Percentiles rank a stretch among this genome's conserved stretches.
These are phyloP conservation scores for Ophion ventricosus DNA, from an alignment of 2,888 invertebrate genomes.

Conservation along the genomic window DNA sequence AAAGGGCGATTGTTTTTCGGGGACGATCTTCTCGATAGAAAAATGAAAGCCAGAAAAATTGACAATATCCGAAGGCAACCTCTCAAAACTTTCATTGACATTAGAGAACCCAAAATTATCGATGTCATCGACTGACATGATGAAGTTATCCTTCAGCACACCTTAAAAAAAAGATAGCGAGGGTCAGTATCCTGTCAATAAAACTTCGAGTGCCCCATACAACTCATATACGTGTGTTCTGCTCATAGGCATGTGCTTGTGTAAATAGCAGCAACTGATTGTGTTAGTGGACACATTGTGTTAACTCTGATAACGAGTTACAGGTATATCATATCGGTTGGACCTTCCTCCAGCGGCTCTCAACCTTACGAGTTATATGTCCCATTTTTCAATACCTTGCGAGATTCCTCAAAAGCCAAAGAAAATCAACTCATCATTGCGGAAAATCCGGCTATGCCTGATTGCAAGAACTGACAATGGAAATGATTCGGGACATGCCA, in stretches of 20 bases:
- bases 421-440: not conserved
- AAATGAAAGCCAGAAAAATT: not conserved
- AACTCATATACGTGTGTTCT: not conserved
- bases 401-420: not conserved
- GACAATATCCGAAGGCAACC: not conserved
- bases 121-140: not conserved
- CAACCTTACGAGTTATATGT: slow-evolving; percentile 13
- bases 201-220: slow-evolving; percentile 3
- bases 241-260: not conserved
- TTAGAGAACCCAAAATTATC: not conserved
- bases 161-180: not conserved
- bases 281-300: slow-evolving; percentile 65
- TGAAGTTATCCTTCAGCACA: not conserved
- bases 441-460: not conserved
- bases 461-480: not conserved
- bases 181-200: slow-evolving; percentile 1
- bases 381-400: not conserved
- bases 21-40: no score
- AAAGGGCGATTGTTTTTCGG: not conserved
- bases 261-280: slow-evolving; percentile 29
- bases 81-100: not conserved
- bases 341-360: slow-evolving; percentile 54
- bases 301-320: slow-evolving; percentile 75
- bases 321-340: slow-evolving; percentile 69
- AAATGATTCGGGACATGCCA: not conserved